Conservation (phyloP, 2,797 vertebrate species). For the Betta splendens region DNA sequence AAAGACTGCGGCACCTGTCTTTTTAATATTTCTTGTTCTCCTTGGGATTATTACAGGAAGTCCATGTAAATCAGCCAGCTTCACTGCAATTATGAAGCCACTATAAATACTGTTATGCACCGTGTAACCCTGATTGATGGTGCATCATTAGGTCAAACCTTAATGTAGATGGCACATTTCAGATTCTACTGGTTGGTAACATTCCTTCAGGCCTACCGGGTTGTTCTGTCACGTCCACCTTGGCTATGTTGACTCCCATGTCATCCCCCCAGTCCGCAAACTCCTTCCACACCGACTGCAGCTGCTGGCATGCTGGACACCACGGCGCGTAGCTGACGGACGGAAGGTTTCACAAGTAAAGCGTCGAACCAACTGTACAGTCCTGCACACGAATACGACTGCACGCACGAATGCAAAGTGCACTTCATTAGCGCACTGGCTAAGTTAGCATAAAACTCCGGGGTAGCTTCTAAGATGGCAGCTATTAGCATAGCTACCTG, state of each 20-base stretch:
- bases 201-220: slow-evolving; percentile 88
- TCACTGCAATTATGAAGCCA: too few species aligned
- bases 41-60: too few species aligned
- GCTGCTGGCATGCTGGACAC: slow-evolving; percentile 95
- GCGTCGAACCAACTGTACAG: background rate
- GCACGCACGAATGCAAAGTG: background rate
- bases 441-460: slow-evolving; percentile 6
- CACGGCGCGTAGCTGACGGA: slow-evolving; percentile 91
- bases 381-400: background rate
- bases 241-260: slow-evolving; percentile 91
- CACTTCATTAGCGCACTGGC: background rate
- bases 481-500: background rate
- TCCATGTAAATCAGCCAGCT: too few species aligned
- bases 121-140: too few species aligned
- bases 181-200: too few species aligned
- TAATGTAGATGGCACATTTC: too few species aligned
- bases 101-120: too few species aligned
- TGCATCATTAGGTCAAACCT: too few species aligned
- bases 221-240: slow-evolving; percentile 97
- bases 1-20: too few species aligned
- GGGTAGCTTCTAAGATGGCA: background rate
- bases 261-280: slow-evolving; percentile 97
- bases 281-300: slow-evolving; percentile 92
- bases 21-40: too few species aligned
- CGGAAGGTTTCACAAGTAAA: background rate